Evolutionary conservation across 2,888 invertebrate genomes (phyloP).

Genomic region (Oxystoma pomonae): DNA sequence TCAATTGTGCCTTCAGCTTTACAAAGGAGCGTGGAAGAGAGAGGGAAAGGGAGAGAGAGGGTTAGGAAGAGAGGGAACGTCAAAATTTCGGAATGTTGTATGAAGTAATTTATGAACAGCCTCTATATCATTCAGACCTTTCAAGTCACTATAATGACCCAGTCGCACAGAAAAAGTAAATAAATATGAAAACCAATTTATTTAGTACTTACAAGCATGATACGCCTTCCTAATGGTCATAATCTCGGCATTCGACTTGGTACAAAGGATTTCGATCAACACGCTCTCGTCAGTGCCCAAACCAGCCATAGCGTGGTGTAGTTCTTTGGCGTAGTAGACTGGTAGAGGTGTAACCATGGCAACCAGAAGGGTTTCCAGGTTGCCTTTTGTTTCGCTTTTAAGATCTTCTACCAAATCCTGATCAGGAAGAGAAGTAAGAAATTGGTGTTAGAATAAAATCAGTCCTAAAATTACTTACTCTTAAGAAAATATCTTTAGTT

Average conservation of each 20-base stretch:
- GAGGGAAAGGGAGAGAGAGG: too few species aligned
- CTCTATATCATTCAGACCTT: too few species aligned
- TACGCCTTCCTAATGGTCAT: conserved; percentile 74
- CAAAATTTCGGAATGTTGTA: too few species aligned
- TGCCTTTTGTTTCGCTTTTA: conserved; percentile 84
- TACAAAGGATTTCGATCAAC: conserved; percentile 84
- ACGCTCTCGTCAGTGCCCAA: conserved; percentile 81
- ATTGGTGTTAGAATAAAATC: too few species aligned
- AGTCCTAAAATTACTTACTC: too few species aligned
- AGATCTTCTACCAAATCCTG: conserved; percentile 72
- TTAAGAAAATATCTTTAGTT: too few species aligned
- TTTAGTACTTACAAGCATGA: conserved; percentile 65
- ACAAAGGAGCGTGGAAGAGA: too few species aligned
- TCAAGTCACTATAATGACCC: too few species aligned
- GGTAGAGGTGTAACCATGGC: conserved; percentile 81
- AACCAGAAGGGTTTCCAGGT: conserved; percentile 77
- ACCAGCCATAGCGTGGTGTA: conserved; percentile 80
- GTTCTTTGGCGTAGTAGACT: conserved; percentile 77
- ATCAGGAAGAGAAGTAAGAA: too few species aligned
- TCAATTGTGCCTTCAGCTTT: too few species aligned
- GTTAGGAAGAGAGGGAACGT: too few species aligned
- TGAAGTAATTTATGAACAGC: too few species aligned
- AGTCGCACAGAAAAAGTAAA: not conserved
- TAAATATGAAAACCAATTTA: not conserved
- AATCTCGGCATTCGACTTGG: conserved; percentile 80